Evolutionary conservation across 53 echinoderm and acorn worm genomes (phyloP), one percentile per base, ranked within the genome.

Genomic region (Echinometra lucunter): DNA sequence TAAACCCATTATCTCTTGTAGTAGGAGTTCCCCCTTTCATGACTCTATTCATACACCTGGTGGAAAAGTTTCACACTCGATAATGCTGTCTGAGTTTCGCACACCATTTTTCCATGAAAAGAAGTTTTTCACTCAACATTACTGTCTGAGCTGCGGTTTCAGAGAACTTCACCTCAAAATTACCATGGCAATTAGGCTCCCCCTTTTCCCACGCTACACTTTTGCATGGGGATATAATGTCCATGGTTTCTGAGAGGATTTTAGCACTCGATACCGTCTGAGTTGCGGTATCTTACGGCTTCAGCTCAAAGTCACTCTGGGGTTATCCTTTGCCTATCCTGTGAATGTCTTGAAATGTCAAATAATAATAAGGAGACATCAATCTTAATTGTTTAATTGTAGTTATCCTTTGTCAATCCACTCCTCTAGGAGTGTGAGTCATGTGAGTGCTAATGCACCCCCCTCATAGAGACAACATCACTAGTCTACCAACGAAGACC

Each of bases 331-430:
- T 78, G 40, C 42, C 42, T 78, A 40, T 78, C 78, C 78, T 78
- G 78, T 42, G 21, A 78, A 78, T 78, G 19, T 78, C 78, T 78
- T 78, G 78, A 78, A 55, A 56, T 88, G 88, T 88, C 88, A 88
- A 34, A 56, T 56, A 45, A 38, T 92, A 45, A 92, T 70, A 32
- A 69, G 72, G 92, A 42, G 74, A 44, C 92, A 69, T 70, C 72
- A 44, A 44, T 70, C 92, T 92, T 92, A 92, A 92, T 92, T 25
- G 53, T 70, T 92, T 92, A 92, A 92, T 92, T 92, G 72, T 92
- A 44, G 42, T 92, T 92, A 92, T 92, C 92, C 92, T 70, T 90
- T 90, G 58, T 57, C 90, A 57, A 63, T 42, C 37, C 63, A 37
- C 15, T 90, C 57, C 53, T 53, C 28, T 30, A 47, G 49, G 88